Percentiles rank a stretch among this genome's conserved stretches.
phyloP scores from a whole-genome alignment of 2,888 invertebrate genomes.

The Tiliacea aurago region DNA sequence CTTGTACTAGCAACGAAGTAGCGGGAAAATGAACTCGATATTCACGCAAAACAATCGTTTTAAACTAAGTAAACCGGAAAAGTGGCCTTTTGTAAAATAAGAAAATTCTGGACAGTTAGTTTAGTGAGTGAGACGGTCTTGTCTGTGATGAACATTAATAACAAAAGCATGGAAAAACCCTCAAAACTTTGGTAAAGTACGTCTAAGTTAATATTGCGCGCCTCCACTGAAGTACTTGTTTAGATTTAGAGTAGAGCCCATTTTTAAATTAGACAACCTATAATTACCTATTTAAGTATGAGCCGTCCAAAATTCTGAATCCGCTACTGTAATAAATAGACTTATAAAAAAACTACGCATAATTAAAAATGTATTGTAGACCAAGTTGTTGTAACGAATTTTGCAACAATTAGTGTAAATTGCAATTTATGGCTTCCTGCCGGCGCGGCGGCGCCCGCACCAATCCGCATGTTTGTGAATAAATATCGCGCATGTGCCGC shows the following conservation, averaged over 20 bases:
- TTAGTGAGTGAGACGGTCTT: neutral
- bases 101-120: neutral
- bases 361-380: constrained; percentile 19
- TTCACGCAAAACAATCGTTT: constrained; percentile 2
- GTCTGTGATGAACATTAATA: neutral
- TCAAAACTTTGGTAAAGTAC: neutral
- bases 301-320: neutral
- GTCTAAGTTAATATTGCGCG: neutral
- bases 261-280: neutral
- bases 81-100: neutral
- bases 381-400: neutral
- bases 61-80: neutral
- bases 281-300: no score
- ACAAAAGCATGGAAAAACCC: neutral
- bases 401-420: constrained; percentile 16
- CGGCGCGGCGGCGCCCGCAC: no score
- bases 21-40: constrained; percentile 3
- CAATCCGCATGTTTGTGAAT: no score
- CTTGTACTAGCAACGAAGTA: neutral
- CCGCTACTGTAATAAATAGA: constrained; percentile 5
- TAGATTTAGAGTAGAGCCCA: neutral
- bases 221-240: neutral
- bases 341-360: constrained; percentile 8
- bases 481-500: no score
- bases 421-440: neutral